phyloP scores from a whole-genome alignment of 2,113 vertebrate species.

The Pitta sordida region DNA sequence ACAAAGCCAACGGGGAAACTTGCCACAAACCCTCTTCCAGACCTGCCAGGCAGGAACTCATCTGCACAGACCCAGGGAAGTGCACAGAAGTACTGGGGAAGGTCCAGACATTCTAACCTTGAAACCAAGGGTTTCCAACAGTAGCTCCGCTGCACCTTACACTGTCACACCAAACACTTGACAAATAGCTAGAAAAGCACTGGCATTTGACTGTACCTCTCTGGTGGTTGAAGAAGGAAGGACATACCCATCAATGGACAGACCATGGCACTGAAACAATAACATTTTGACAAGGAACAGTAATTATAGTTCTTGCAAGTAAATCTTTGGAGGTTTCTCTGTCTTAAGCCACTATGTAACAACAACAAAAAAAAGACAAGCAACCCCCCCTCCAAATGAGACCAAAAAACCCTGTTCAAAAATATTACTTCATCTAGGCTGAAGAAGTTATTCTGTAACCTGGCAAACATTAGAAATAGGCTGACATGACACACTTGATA shows the following conservation, averaged over 20 bases:
- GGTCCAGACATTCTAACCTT: neutral
- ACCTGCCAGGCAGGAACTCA: neutral
- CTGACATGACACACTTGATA: neutral
- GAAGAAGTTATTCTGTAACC: neutral
- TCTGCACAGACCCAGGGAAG: neutral
- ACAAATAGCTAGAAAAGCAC: neutral
- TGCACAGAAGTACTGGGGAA: neutral
- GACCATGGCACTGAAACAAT: slow-evolving; percentile 85
- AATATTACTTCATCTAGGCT: neutral
- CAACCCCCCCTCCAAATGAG: neutral
- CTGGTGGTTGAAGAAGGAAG: slow-evolving; percentile 93
- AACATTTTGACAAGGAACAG: neutral
- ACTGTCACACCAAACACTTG: neutral
- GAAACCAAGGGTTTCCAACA: neutral
- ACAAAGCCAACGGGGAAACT: neutral
- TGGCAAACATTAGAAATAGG: neutral
- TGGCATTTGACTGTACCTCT: slow-evolving; percentile 79
- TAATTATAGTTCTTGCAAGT: neutral
- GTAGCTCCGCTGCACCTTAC: neutral
- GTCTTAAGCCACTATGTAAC: neutral
- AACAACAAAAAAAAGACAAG: neutral
- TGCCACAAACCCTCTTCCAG: neutral
- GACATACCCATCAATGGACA: slow-evolving; percentile 95
- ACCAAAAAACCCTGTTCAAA: neutral
- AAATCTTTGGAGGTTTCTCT: neutral